Conservation (phyloP, 2,113 vertebrate species). For the Nothobranchius furzeri region DNA sequence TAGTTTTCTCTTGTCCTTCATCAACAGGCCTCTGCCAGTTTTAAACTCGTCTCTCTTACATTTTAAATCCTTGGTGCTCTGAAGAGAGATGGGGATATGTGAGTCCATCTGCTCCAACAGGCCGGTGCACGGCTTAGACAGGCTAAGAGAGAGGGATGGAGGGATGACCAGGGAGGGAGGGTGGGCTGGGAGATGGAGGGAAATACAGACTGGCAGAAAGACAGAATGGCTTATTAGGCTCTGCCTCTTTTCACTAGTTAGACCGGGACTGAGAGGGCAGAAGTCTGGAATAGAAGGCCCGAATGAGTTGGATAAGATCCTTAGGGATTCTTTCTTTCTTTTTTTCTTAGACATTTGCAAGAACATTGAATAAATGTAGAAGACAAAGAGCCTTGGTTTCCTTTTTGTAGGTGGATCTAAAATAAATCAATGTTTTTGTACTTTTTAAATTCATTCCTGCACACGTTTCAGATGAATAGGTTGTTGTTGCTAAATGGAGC, state of each 20-base stretch:
- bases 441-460: background rate
- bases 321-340: slow-evolving; percentile 26
- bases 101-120: slow-evolving; percentile 77
- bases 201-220: slow-evolving; percentile 56
- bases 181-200: slow-evolving; percentile 18
- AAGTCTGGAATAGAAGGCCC: slow-evolving; percentile 38
- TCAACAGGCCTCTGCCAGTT: slow-evolving; percentile 44
- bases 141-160: slow-evolving; percentile 44
- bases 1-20: slow-evolving; percentile 44
- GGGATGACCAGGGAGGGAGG: slow-evolving; percentile 30
- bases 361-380: slow-evolving; percentile 5
- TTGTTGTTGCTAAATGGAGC: slow-evolving; percentile 29
- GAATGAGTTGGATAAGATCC: slow-evolving; percentile 46
- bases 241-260: slow-evolving; percentile 63
- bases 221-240: slow-evolving; percentile 68
- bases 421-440: slow-evolving; percentile 26
- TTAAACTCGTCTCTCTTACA: slow-evolving; percentile 66
- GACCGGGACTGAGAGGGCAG: slow-evolving; percentile 48
- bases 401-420: slow-evolving; percentile 15
- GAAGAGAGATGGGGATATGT: slow-evolving; percentile 73
- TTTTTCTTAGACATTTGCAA: slow-evolving; percentile 32
- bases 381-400: slow-evolving; percentile 16
- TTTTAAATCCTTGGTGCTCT: slow-evolving; percentile 72
- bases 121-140: slow-evolving; percentile 63
- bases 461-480: slow-evolving; percentile 18